Base-by-base conservation (phyloP, 2,888 invertebrate genomes). In the Drosophila picticornis region DNA sequence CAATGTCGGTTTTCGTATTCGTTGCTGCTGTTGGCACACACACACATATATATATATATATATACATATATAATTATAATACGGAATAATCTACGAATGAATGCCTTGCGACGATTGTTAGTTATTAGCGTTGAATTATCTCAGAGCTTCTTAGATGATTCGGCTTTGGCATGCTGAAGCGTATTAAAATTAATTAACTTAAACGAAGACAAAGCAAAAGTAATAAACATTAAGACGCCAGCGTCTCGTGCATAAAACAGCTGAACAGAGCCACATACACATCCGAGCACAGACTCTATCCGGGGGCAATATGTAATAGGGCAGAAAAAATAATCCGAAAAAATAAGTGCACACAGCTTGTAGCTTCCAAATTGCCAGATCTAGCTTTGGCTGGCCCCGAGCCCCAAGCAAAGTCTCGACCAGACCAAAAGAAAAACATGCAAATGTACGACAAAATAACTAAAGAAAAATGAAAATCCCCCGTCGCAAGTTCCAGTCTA, bases 1-100 rank as follows among this genome's bases (percentile, higher is more conserved):
- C 95, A 84, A 95, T 83, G 65, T 91, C 91, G 38, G 90, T 79
- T 46, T 85, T 82, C 58, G 84, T 79, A 60, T 86, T 90, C 84
- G 84, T 75, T 22, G 59, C 68, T 43, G 81, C 77, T 80, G 66
- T 56, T 40, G 50, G 32, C 43, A 57, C 25, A 43, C n/a, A 51
- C 4, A 55, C 31, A 71, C 19, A 48, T 60, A 59, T 32, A 46
- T 52, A 38, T 36, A 55, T 34, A 71, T n/a, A 48, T 60, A 59
- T 32, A 46, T 52, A 38, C 43, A 38, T 58, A 63, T 61, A 60
- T 64, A 46, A 67, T 50, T 46, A 59, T 59, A 40, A 36, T 48
- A 53, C 48, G 22, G 52, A 22, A 38, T 67, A 29, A 59, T 59
- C 27, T n/a, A 16, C 0, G 11, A 31, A 32, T 40, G 31, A 38